Percentiles rank a stretch among this genome's conserved stretches.
Evolutionary conservation across 2,113 vertebrate genomes (phyloP).

Genomic region (Taxidea taxus): DNA sequence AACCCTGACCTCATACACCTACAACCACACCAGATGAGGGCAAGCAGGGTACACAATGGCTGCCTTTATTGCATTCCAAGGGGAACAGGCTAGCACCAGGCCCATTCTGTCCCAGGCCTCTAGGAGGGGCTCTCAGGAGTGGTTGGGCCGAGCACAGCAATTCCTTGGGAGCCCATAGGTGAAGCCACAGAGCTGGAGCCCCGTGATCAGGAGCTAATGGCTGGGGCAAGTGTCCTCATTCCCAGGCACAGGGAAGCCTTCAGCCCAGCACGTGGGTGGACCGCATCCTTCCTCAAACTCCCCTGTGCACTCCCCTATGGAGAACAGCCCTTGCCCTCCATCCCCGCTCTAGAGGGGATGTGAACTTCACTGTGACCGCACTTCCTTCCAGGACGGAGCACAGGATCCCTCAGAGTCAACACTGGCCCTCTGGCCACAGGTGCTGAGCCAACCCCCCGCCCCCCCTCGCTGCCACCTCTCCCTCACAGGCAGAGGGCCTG

Average conservation of each 20-base stretch:
- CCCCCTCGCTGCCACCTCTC: neutral
- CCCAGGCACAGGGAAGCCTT: neutral
- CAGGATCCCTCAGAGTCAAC: neutral
- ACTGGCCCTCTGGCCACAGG: neutral
- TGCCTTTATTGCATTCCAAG: constrained; percentile 62
- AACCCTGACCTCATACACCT: neutral
- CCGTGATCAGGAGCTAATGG: neutral
- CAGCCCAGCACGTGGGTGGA: accelerated
- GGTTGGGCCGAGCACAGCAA: neutral
- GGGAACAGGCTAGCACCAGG: constrained; percentile 2
- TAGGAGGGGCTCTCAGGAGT: neutral
- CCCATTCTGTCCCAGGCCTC: neutral
- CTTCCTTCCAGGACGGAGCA: neutral
- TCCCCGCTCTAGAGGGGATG: neutral
- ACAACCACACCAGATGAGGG: neutral
- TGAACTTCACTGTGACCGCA: neutral
- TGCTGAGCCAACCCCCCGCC: neutral
- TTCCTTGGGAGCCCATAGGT: neutral
- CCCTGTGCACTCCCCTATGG: accelerated
- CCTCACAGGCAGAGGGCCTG: neutral
- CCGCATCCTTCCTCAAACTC: neutral
- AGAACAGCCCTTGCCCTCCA: neutral
- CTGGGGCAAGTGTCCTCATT: neutral
- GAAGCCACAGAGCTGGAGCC: neutral
- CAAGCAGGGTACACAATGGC: neutral